Percentiles rank a stretch among this genome's conserved stretches.
phyloP scores from a whole-genome alignment of 2,888 invertebrate species.

The Spodoptera picta region DNA sequence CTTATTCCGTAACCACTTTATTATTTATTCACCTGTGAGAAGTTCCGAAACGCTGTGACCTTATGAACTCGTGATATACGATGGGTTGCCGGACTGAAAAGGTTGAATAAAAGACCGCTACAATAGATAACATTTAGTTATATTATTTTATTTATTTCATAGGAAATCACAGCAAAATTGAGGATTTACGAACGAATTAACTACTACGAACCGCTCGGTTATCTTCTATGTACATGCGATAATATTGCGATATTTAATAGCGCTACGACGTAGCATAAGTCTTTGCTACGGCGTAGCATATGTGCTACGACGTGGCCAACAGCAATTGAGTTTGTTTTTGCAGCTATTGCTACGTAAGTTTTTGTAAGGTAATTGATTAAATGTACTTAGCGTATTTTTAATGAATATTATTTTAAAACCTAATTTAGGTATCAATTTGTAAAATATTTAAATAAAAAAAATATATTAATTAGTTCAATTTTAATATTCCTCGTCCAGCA shows the following conservation, averaged over 20 bases:
- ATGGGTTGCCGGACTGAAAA: neutral
- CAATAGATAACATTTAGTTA: neutral
- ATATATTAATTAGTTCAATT: neutral
- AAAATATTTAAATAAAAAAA: neutral
- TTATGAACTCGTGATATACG: conserved; percentile 14
- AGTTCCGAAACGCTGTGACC: conserved; percentile 2
- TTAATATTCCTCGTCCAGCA: neutral
- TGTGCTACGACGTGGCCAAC: neutral
- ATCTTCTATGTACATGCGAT: too few relatives aligned
- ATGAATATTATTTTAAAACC: too few relatives aligned
- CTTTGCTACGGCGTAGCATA: conserved; percentile 1
- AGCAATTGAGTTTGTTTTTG: too few relatives aligned
- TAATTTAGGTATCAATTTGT: neutral
- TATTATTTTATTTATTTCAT: neutral
- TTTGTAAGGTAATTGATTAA: too few relatives aligned
- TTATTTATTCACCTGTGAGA: conserved; percentile 29
- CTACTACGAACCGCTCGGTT: too few relatives aligned
- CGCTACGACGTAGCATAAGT: conserved; percentile 1
- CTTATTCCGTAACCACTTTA: conserved; percentile 6
- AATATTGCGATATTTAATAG: too few relatives aligned
- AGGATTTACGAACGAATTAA: too few relatives aligned
- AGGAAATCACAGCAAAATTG: too few relatives aligned
- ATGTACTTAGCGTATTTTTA: too few relatives aligned
- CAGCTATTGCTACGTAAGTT: too few relatives aligned
- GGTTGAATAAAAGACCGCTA: neutral